Evolutionary conservation across 2,113 vertebrate species (phyloP).

Genomic region (Papio anubis): DNA sequence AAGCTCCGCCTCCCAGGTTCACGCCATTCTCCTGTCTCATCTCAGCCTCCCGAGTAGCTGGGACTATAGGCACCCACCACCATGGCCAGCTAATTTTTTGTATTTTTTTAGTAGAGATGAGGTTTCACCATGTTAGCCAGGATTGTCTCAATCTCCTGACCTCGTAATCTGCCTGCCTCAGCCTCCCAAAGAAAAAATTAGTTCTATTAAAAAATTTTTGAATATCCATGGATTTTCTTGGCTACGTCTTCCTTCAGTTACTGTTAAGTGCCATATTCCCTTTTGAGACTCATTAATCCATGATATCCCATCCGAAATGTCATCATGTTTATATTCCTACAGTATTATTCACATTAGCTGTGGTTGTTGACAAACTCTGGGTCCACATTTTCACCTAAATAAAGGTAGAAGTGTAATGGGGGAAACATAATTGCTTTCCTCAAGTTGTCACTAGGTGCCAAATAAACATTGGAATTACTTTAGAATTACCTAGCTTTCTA

Average conservation of each 20-base stretch:
- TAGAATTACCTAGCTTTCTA: background rate
- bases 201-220: background rate
- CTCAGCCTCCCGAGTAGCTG: too few relatives aligned
- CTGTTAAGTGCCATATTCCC: background rate
- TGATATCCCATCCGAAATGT: background rate
- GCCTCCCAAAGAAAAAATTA: too few relatives aligned
- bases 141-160: too few relatives aligned
- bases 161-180: too few relatives aligned
- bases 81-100: too few relatives aligned
- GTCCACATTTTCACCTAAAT: background rate
- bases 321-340: background rate
- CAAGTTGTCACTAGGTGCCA: background rate
- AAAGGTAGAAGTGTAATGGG: background rate
- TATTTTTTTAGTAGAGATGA: too few relatives aligned
- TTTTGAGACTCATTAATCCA: background rate
- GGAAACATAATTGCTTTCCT: background rate
- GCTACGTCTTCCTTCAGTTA: background rate
- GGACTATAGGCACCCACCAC: too few relatives aligned
- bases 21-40: too few relatives aligned
- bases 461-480: background rate
- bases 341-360: background rate
- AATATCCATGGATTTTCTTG: background rate
- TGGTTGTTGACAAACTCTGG: background rate
- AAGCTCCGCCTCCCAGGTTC: too few relatives aligned
- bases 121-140: too few relatives aligned